Percentiles rank a stretch among this genome's conserved stretches.
phyloP scores from a whole-genome alignment of 2,888 invertebrate genomes.

The Pseudanteris insignis region DNA sequence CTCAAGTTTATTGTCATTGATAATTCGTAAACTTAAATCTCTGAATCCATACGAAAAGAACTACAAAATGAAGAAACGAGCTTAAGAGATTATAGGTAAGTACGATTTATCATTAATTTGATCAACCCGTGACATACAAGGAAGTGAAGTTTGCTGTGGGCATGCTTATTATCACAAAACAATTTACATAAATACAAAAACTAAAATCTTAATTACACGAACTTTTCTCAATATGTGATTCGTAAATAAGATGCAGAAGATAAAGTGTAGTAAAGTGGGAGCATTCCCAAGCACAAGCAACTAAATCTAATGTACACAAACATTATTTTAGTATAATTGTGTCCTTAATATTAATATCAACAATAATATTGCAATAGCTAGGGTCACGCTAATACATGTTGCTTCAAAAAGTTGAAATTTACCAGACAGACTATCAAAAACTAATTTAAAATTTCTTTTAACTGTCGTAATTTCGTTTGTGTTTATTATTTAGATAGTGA shows the following conservation, averaged over 20 bases:
- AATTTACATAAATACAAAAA: constrained; percentile 13
- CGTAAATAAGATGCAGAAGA: constrained; percentile 32
- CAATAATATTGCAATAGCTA: constrained; percentile 2
- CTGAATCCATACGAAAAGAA: not conserved
- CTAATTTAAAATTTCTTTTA: not conserved
- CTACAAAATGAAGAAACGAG: not conserved
- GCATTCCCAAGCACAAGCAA: constrained; percentile 58
- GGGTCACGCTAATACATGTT: constrained; percentile 7
- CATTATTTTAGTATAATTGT: constrained; percentile 59
- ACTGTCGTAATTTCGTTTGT: not conserved
- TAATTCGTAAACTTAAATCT: not conserved
- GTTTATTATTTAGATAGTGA: not conserved
- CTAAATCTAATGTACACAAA: constrained; percentile 44
- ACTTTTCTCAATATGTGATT: constrained; percentile 21
- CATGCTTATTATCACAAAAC: constrained; percentile 51
- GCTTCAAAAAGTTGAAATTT: constrained; percentile 20
- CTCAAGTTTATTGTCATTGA: too few relatives aligned
- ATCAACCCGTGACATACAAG: constrained; percentile 31
- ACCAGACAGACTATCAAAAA: too few relatives aligned
- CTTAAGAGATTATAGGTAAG: not conserved
- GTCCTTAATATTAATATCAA: constrained; percentile 52
- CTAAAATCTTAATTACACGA: constrained; percentile 6
- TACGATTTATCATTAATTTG: not conserved
- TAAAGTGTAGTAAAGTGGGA: constrained; percentile 35
- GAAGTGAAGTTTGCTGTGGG: constrained; percentile 65